Conservation (phyloP, 2,113 vertebrate genomes). For the Anseranas semipalmata region DNA sequence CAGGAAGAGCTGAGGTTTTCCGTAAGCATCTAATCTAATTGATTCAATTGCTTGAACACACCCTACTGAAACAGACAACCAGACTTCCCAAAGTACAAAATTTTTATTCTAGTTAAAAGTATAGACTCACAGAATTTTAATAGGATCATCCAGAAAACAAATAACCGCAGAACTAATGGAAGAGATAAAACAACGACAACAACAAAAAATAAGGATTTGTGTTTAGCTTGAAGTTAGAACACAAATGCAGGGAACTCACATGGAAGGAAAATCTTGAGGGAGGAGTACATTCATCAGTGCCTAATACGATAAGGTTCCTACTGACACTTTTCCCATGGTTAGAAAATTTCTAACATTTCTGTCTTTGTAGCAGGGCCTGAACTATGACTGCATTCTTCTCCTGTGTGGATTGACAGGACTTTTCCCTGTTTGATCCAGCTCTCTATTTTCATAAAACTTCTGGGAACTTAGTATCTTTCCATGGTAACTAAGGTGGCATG, state of each 20-base stretch:
- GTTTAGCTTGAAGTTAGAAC: background rate
- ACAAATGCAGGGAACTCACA: background rate
- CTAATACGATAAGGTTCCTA: slow-evolving; percentile 29
- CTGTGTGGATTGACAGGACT: background rate
- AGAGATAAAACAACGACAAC: too few relatives aligned
- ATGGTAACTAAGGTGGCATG: background rate
- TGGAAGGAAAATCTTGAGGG: background rate
- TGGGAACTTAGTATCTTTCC: background rate
- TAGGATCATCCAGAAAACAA: background rate
- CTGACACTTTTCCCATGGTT: background rate
- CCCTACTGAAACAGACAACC: background rate
- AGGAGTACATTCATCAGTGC: background rate
- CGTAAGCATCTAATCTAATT: background rate
- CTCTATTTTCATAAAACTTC: background rate
- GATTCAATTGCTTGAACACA: background rate
- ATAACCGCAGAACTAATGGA: background rate
- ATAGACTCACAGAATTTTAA: background rate
- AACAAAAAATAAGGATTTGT: background rate
- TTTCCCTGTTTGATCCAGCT: background rate
- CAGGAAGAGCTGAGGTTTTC: background rate
- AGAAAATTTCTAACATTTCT: slow-evolving; percentile 6
- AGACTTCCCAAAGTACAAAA: background rate
- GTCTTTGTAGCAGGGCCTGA: background rate
- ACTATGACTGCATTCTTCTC: background rate
- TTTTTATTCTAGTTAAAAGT: background rate